phyloP scores from a whole-genome alignment of 37 sponge, comb jelly and placozoan species.

The Eunapius fragilis region DNA sequence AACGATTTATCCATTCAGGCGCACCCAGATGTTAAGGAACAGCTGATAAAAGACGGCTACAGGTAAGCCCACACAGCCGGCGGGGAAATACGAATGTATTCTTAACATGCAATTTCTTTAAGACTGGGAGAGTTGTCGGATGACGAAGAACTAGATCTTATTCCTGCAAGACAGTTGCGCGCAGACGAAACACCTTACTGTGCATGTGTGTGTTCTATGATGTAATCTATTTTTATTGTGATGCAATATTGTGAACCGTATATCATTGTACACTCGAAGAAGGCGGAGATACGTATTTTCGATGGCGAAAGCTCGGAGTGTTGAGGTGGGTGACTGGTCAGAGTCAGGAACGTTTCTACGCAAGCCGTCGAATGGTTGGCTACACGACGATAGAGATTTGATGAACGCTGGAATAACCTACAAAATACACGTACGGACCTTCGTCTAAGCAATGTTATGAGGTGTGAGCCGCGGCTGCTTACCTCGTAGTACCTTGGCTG shows the following conservation, averaged over 20 bases:
- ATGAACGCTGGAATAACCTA: constrained; percentile 60
- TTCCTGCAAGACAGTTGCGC: neutral
- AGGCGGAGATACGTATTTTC: neutral
- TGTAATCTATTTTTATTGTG: neutral
- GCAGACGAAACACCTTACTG: neutral
- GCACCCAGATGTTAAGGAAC: constrained; percentile 9
- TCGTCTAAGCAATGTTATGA: neutral
- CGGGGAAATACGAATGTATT: neutral
- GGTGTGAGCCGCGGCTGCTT: neutral
- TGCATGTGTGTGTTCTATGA: constrained; percentile 1
- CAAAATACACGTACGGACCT: constrained; percentile 50
- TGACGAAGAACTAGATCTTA: constrained; percentile 10
- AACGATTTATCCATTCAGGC: neutral
- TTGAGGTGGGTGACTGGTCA: constrained; percentile 55
- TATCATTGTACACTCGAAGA: neutral
- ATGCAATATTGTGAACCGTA: neutral
- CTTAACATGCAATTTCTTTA: neutral
- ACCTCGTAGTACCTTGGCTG: constrained; percentile 74
- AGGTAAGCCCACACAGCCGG: neutral
- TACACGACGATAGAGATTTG: constrained; percentile 73
- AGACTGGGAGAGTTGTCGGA: constrained; percentile 2
- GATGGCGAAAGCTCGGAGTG: neutral
- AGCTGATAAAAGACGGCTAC: constrained; percentile 13
- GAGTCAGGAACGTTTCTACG: constrained; percentile 72
- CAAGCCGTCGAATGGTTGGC: constrained; percentile 83